Evolutionary conservation across 2,888 invertebrate genomes (phyloP).

Genomic region (Rhopalosiphum nymphaeae): DNA sequence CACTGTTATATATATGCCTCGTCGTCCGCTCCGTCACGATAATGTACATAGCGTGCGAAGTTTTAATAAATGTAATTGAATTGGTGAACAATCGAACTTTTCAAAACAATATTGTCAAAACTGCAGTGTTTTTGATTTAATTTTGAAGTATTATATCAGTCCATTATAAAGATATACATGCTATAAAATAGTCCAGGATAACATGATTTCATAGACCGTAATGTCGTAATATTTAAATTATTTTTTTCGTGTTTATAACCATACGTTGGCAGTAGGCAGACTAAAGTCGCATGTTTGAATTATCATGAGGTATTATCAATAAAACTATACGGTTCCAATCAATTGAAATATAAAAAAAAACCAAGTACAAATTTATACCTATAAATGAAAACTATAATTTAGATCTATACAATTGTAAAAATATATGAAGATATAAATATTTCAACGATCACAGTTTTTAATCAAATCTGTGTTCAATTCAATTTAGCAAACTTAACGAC

Average conservation of each 20-base stretch:
- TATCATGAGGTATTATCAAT: neutral
- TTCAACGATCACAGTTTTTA: neutral
- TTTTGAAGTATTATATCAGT: neutral
- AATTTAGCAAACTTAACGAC: neutral
- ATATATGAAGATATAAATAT: neutral
- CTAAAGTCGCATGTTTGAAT: neutral
- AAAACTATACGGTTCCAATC: neutral
- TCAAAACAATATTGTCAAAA: neutral
- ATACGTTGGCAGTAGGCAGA: neutral
- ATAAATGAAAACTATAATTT: neutral
- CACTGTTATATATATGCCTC: neutral
- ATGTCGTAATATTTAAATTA: neutral
- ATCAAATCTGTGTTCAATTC: neutral
- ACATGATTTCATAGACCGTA: neutral
- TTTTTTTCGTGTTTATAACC: neutral
- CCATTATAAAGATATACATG: neutral
- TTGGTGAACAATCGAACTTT: neutral
- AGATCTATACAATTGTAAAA: neutral
- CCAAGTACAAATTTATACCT: neutral
- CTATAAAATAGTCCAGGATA: neutral
- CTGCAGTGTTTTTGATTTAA: neutral
- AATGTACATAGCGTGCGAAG: neutral
- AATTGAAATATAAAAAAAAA: neutral
- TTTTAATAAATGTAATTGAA: slow-evolving; percentile 27
- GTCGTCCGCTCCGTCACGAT: neutral